These are phyloP conservation scores for Schizotus pectinicornis DNA, from an alignment of 2,888 invertebrate species.

Conservation along the genomic window DNA sequence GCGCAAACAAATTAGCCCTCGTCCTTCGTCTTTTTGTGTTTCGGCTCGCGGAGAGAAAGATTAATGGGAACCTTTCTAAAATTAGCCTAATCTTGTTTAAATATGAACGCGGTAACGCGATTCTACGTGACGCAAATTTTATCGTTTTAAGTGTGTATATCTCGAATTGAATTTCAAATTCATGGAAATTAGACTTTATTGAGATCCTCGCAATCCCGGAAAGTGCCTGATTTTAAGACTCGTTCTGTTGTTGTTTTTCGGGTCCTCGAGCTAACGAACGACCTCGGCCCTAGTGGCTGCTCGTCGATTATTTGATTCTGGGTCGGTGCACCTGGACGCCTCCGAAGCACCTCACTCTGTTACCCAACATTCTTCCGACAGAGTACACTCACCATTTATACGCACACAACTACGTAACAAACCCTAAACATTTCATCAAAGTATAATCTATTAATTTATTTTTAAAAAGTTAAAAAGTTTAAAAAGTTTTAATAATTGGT, in stretches of 20 bases:
- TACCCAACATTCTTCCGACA: too few species aligned
- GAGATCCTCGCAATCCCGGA: slow-evolving; percentile 26
- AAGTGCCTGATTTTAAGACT: slow-evolving; percentile 21
- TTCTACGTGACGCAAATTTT: slow-evolving; percentile 46
- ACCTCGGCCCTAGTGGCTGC: too few species aligned
- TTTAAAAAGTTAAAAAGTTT: too few species aligned
- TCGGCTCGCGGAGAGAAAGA: slow-evolving; percentile 24
- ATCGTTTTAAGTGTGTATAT: slow-evolving; percentile 46
- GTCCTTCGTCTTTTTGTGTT: not conserved
- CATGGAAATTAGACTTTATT: slow-evolving; percentile 42
- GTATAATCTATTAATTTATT: too few species aligned
- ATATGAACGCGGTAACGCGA: slow-evolving; percentile 44
- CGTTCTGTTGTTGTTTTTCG: slow-evolving; percentile 2
- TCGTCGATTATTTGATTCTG: too few species aligned
- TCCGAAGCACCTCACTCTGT: too few species aligned
- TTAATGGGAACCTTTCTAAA: slow-evolving; percentile 43
- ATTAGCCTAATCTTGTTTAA: slow-evolving; percentile 46
- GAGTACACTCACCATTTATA: too few species aligned
- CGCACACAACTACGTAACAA: too few species aligned
- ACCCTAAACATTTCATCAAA: too few species aligned
- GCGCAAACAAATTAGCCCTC: not conserved
- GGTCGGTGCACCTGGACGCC: too few species aligned
- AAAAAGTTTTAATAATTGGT: too few species aligned
- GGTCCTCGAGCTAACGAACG: too few species aligned
- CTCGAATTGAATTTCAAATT: slow-evolving; percentile 47